Evolutionary conservation across 2,888 invertebrate genomes (phyloP).

Genomic region (Fabriciana adippe): DNA sequence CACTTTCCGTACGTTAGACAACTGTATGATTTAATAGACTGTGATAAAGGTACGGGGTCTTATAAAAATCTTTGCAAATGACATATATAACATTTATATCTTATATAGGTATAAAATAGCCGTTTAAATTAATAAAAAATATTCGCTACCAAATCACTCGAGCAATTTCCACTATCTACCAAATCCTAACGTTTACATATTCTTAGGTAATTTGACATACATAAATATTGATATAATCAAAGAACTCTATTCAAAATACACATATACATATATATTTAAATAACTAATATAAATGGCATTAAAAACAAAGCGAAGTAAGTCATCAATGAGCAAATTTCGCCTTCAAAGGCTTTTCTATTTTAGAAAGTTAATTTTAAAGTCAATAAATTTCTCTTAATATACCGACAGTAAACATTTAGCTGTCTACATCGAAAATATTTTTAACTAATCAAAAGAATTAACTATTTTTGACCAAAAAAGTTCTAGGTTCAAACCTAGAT

Average conservation of each 20-base stretch:
- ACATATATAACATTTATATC: slow-evolving; percentile 52
- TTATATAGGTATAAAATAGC: slow-evolving; percentile 62
- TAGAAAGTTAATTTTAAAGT: slow-evolving; percentile 1
- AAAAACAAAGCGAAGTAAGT: slow-evolving; percentile 11
- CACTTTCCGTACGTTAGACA: too few relatives aligned
- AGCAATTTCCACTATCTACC: slow-evolving; percentile 63
- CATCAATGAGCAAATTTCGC: slow-evolving; percentile 15
- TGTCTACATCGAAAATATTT: slow-evolving; percentile 26
- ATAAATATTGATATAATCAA: slow-evolving; percentile 25
- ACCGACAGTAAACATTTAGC: slow-evolving; percentile 19
- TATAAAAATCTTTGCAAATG: slow-evolving; percentile 47
- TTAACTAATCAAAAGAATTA: slow-evolving; percentile 22
- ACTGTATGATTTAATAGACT: too few relatives aligned
- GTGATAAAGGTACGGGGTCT: slow-evolving; percentile 37
- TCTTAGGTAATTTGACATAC: slow-evolving; percentile 43
- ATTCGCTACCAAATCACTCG: slow-evolving; percentile 59
- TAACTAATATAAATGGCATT: slow-evolving; percentile 12
- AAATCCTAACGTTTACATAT: slow-evolving; percentile 65
- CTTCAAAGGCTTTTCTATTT: slow-evolving; percentile 10
- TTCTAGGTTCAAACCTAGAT: slow-evolving; percentile 29
- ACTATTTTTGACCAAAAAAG: slow-evolving; percentile 20
- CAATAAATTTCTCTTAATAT: slow-evolving; percentile 24
- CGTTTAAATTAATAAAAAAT: slow-evolving; percentile 62
- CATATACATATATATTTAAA: slow-evolving; percentile 14
- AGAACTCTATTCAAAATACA: slow-evolving; percentile 25